A percentile compares a stretch with the other conserved stretches of the same genome.
Conservation (phyloP, 2,888 invertebrate species). For the Dasysyrphus albostriatus region DNA sequence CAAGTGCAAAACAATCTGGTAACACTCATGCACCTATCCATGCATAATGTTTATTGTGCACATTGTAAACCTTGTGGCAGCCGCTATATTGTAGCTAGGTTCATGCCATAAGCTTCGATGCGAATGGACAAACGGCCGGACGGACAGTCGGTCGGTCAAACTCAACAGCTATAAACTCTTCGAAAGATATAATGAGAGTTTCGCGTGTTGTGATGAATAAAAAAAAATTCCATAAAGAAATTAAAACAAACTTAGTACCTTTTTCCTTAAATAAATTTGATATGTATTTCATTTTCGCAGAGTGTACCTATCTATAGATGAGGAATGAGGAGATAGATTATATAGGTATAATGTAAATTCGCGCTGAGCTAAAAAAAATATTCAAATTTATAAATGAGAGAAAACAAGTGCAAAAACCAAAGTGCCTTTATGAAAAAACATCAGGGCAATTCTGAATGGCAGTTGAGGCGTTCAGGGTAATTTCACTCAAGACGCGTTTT, state of each 20-base stretch:
- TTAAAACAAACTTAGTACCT: slow-evolving; percentile 73
- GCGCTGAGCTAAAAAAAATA: slow-evolving; percentile 4
- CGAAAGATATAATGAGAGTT: slow-evolving; percentile 58
- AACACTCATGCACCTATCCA: slow-evolving; percentile 21
- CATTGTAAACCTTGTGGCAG: slow-evolving; percentile 35
- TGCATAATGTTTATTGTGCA: slow-evolving; percentile 42
- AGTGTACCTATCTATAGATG: neutral
- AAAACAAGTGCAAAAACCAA: slow-evolving; percentile 30
- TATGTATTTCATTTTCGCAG: slow-evolving; percentile 25
- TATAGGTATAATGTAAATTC: neutral
- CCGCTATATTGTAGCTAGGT: neutral
- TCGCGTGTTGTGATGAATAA: slow-evolving; percentile 72
- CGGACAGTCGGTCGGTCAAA: neutral
- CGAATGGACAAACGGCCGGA: neutral
- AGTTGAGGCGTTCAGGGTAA: slow-evolving; percentile 55
- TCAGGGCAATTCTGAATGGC: slow-evolving; percentile 18
- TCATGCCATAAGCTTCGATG: neutral
- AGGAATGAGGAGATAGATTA: neutral
- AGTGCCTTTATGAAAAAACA: neutral
- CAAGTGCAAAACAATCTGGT: slow-evolving; percentile 62
- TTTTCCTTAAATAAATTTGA: slow-evolving; percentile 25
- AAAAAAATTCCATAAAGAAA: slow-evolving; percentile 60
- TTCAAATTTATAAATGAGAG: slow-evolving; percentile 34
- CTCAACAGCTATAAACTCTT: slow-evolving; percentile 56
- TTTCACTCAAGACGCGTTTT: slow-evolving; percentile 34